Evolutionary conservation across 1,140 invertebrate species (phyloP), one percentile per base, ranked within the genome.

Genomic region (Phthorimaea operculella): DNA sequence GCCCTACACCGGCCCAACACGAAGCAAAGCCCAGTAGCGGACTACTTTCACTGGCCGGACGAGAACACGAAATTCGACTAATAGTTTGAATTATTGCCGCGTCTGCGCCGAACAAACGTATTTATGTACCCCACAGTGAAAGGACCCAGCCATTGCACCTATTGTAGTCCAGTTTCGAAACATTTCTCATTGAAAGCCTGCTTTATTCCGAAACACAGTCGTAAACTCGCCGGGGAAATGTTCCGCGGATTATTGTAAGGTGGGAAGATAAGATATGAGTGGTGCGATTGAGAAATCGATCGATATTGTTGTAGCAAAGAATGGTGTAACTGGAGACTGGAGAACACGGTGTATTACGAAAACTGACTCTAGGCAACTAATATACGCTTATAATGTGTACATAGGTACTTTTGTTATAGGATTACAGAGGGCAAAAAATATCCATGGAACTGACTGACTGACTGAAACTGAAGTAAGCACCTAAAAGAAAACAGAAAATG

Each of bases 21-120:
- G 49, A 51, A 45, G 62, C 59, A 60, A 81, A 80, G 70, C 76
- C 80, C 74, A 77, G 80, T 81, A 83, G 80, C 77, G 54, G 58
- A 50, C 67, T 59, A 82, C 80, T 83, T 83, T 83, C 78, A 77
- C 80, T 72, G 56, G 52, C 70, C 53, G 57, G 55, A 63, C 58
- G 61, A 58, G 60, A 83, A 79, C 79, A 78, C 72, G 75, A 83
- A 80, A 69, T 78, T 79, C 77, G 76, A 79, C 78, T 83, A 81
- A 79, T 81, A 75, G 68, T 70, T 72, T 76, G 72, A 80, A 72
- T 75, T 81, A 79, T 79, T 74, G 62, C 68, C 64, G 62, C 63
- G 50, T 63, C 59, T 55, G 50, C 28, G 15, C 51, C 49, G 52
- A 47, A 39, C 11, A 16, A 47, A 47, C 44, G 47, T 60, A 54